Evolutionary conservation across 2,113 vertebrate genomes (phyloP).

Genomic region (Tauraco erythrolophus): DNA sequence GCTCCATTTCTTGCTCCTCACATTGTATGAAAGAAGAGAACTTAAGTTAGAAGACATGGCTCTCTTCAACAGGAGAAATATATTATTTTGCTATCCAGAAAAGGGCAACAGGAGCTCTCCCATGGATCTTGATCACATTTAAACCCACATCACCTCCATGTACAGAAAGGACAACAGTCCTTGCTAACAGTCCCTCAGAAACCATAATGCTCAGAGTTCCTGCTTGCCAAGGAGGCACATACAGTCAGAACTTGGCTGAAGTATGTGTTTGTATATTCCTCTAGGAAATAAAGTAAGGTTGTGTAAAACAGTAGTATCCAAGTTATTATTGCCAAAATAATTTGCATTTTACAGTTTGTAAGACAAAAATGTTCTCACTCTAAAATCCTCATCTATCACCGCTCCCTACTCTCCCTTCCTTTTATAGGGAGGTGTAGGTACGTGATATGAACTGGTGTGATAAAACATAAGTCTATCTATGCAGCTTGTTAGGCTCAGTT

Average conservation of each 20-base stretch:
- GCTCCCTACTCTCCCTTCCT: not conserved
- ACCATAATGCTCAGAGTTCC: not conserved
- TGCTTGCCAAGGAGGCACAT: not conserved
- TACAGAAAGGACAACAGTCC: not conserved
- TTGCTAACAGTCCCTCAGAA: not conserved
- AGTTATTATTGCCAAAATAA: not conserved
- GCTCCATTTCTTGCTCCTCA: not conserved
- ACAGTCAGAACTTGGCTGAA: not conserved
- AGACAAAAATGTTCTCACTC: not conserved
- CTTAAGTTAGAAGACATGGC: not conserved
- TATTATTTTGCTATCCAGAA: not conserved
- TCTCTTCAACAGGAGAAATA: not conserved
- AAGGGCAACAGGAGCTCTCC: accelerated
- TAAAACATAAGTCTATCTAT: not conserved
- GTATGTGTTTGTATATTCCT: not conserved
- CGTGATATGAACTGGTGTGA: not conserved
- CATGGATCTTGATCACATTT: not conserved
- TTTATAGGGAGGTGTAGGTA: not conserved
- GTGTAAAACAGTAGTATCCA: not conserved
- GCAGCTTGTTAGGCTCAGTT: not conserved
- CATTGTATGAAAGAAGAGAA: not conserved
- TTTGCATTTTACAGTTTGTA: not conserved
- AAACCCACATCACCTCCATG: not conserved
- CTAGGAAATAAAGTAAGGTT: not conserved
- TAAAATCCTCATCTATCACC: not conserved